Percentiles rank a stretch among this genome's conserved stretches.
Evolutionary conservation across 2,113 vertebrate species (phyloP).

Genomic region (Indri indri): DNA sequence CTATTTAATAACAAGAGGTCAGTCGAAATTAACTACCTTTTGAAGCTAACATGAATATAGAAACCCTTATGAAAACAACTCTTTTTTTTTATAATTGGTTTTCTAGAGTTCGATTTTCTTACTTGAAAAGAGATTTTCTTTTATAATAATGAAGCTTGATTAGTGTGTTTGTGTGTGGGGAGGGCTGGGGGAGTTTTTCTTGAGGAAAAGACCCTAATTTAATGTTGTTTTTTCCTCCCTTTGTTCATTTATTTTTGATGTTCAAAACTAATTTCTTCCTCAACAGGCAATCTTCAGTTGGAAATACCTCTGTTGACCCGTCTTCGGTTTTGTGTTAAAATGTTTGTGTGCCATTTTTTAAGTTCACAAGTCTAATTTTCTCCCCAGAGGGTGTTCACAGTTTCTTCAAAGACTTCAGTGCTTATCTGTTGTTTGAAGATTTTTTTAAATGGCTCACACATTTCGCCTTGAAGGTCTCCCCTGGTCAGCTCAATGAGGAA

Average conservation of each 20-base stretch:
- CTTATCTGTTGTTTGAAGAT: conserved; percentile 73
- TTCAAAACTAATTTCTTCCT: conserved; percentile 82
- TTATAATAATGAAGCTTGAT: conserved; percentile 50
- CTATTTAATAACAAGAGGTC: not conserved
- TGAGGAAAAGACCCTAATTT: conserved; percentile 66
- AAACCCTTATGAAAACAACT: not conserved
- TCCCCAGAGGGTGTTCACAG: conserved; percentile 77
- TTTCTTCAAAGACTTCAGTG: conserved; percentile 79
- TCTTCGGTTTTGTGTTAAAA: conserved; percentile 77
- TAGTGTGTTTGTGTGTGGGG: not conserved
- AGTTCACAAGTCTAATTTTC: conserved; percentile 83
- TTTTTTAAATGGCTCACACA: conserved; percentile 67
- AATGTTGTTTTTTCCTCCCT: conserved; percentile 54
- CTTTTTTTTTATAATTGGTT: not conserved
- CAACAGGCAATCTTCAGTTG: conserved; percentile 78
- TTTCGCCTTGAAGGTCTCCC: conserved; percentile 66
- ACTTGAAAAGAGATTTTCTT: conserved; percentile 18
- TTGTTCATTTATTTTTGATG: conserved; percentile 76
- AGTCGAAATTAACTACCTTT: not conserved
- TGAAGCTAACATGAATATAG: not conserved
- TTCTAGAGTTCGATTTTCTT: conserved; percentile 49
- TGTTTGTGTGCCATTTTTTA: conserved; percentile 65
- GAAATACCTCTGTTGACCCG: conserved; percentile 74
- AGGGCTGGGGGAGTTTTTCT: not conserved
- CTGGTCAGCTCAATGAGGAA: conserved; percentile 55